These are phyloP conservation scores for Halocynthia aurantium DNA, from an alignment of 23 tunicate species.

Conservation along the genomic window DNA sequence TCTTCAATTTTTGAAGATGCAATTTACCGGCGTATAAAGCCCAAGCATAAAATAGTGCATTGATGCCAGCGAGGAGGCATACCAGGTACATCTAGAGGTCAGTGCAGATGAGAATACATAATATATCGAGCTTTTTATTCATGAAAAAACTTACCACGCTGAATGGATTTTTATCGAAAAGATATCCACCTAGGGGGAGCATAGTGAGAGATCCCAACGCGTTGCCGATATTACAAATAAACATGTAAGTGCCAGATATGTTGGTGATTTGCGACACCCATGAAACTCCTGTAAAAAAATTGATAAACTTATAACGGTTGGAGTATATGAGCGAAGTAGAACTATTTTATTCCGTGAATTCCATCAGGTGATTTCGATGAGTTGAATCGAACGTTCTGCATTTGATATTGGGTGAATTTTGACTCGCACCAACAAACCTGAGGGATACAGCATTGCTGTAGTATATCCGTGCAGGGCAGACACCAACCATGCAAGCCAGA, in stretches of 20 bases:
- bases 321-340: too few relatives aligned
- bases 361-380: too few relatives aligned
- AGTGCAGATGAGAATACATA: neutral
- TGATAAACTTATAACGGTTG: neutral
- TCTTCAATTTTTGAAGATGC: too few relatives aligned
- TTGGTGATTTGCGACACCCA: slow-evolving; percentile 68
- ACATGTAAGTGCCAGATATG: slow-evolving; percentile 78
- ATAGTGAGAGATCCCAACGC: slow-evolving; percentile 74
- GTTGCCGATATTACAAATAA: slow-evolving; percentile 84
- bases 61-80: neutral
- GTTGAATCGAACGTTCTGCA: too few relatives aligned
- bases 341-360: too few relatives aligned
- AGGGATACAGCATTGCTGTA: slow-evolving; percentile 67
- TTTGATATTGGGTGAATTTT: too few relatives aligned
- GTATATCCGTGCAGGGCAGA: slow-evolving; percentile 64
- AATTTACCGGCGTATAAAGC: slow-evolving; percentile 13
- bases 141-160: slow-evolving; percentile 52
- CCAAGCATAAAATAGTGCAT: neutral
- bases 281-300: slow-evolving; percentile 53
- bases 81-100: slow-evolving; percentile 24
- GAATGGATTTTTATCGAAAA: slow-evolving; percentile 63
- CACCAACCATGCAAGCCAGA: slow-evolving; percentile 53
- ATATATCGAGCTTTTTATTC: neutral
- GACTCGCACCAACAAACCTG: too few relatives aligned
- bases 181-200: slow-evolving; percentile 58